phyloP scores from a whole-genome alignment of 2,113 vertebrate species.

The Ploceus nigricollis region DNA sequence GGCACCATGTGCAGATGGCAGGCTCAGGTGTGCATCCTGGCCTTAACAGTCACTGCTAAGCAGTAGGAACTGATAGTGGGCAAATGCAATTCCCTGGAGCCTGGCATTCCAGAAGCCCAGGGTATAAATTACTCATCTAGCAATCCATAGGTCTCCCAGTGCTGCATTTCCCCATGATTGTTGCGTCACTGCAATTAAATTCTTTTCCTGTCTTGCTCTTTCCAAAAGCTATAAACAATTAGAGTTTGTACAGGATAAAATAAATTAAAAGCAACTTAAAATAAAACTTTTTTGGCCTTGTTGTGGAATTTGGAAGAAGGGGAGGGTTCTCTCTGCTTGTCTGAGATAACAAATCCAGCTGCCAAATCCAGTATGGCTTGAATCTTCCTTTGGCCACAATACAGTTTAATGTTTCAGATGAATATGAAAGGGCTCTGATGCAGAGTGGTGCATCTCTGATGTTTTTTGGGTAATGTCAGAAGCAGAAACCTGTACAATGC shows the following conservation, averaged over 20 bases:
- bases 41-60: not conserved
- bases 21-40: not conserved
- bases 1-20: not conserved
- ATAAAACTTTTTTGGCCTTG: not conserved
- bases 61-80: not conserved
- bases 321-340: not conserved
- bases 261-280: not conserved
- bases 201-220: not conserved
- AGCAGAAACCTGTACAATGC: not conserved
- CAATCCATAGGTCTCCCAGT: not conserved
- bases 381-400: not conserved
- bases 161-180: not conserved
- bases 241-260: not conserved
- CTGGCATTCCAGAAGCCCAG: not conserved
- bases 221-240: conserved; percentile 1
- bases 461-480: not conserved
- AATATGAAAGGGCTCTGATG: not conserved
- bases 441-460: not conserved
- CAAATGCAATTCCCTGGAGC: not conserved
- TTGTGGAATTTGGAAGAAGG: not conserved
- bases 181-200: not conserved
- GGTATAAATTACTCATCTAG: not conserved
- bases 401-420: not conserved
- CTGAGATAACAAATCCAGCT: not conserved
- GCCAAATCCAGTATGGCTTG: not conserved